phyloP scores from a whole-genome alignment of 2,888 invertebrate genomes.

The Euplagia quadripunctaria region DNA sequence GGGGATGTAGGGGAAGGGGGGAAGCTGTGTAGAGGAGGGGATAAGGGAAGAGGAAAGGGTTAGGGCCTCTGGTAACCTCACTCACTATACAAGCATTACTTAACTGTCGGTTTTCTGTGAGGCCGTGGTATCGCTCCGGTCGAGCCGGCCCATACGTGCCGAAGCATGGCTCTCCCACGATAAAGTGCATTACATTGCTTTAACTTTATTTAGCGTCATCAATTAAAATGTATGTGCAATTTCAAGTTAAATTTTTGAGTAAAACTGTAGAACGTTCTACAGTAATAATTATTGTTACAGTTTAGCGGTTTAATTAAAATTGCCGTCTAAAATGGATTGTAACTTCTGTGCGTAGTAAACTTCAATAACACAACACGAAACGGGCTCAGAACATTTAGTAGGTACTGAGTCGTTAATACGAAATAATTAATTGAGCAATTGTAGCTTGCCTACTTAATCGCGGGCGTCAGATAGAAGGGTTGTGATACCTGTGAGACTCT shows the following conservation, averaged over 20 bases:
- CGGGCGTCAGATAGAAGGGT: conserved; percentile 61
- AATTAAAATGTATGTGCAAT: conserved; percentile 19
- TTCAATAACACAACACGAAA: conserved; percentile 46
- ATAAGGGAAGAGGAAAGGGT: too few species aligned
- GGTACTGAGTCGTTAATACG: conserved; percentile 46
- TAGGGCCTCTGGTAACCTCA: too few species aligned
- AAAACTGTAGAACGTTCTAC: conserved; percentile 29
- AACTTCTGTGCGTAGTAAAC: conserved; percentile 49
- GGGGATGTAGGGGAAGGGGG: too few species aligned
- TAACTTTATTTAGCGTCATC: conserved; percentile 26
- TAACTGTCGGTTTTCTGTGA: too few species aligned
- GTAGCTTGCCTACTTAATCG: conserved; percentile 62
- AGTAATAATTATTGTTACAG: conserved; percentile 40
- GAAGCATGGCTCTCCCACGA: too few species aligned
- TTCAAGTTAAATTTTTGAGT: conserved; percentile 26
- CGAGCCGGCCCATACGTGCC: too few species aligned
- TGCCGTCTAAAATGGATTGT: conserved; percentile 49
- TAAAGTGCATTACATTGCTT: conserved; percentile 29
- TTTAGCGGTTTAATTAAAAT: conserved; percentile 56
- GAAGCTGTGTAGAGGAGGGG: too few species aligned
- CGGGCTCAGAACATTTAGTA: conserved; percentile 30
- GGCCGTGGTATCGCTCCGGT: too few species aligned
- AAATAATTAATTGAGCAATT: conserved; percentile 68
- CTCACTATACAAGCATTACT: too few species aligned
- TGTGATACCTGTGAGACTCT: conserved; percentile 57